Conservation (phyloP, 2,888 invertebrate genomes). For the Eumacrocentrus americanus region DNA sequence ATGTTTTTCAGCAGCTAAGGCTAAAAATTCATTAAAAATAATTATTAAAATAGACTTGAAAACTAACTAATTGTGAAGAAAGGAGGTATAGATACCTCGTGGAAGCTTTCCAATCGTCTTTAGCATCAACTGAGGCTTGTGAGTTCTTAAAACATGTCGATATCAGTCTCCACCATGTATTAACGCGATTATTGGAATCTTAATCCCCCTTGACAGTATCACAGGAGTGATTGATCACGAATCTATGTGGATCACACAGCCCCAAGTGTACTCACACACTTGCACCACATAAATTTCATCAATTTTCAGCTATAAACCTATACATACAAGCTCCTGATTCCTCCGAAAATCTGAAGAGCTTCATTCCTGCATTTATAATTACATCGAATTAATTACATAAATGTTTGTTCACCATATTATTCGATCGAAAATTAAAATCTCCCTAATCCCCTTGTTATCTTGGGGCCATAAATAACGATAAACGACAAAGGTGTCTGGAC, state of each 20-base stretch:
- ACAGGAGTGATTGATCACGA: constrained; percentile 32
- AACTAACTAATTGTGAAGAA: not conserved
- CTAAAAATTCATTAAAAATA: no score
- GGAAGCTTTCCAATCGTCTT: not conserved
- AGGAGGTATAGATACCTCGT: not conserved
- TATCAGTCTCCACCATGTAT: constrained; percentile 17
- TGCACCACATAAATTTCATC: no score
- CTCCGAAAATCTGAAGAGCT: no score
- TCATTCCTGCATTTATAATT: no score
- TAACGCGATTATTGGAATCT: constrained; percentile 28
- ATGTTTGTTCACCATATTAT: not conserved
- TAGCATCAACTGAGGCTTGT: not conserved
- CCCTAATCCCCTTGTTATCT: constrained; percentile 14
- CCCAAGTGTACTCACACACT: not conserved
- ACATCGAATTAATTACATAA: no score
- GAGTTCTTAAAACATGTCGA: not conserved
- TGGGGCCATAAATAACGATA: constrained; percentile 25
- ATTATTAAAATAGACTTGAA: not conserved
- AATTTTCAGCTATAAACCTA: no score
- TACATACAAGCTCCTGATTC: no score
- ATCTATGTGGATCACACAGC: not conserved
- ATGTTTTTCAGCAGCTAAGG: not conserved
- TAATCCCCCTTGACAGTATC: constrained; percentile 39
- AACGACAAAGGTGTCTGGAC: constrained; percentile 8
- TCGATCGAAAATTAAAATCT: not conserved